These are phyloP conservation scores for Cheilosia vernalis DNA, from an alignment of 2,888 invertebrate genomes.

Conservation along the genomic window DNA sequence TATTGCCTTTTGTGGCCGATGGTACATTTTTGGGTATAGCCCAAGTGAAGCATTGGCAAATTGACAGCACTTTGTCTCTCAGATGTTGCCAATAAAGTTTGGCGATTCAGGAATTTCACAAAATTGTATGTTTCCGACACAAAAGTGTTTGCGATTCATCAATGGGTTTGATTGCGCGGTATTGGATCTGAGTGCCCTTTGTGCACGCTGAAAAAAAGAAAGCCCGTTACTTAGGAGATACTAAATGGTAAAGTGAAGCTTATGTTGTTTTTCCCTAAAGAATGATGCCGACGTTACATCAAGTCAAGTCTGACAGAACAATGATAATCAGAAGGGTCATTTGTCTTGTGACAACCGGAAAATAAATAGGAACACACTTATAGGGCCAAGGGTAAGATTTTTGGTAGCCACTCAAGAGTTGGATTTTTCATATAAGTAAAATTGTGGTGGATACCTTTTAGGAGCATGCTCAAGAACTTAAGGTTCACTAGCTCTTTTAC, in stretches of 20 bases:
- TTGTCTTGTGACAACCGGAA: not conserved
- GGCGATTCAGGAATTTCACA: slow-evolving; percentile 18
- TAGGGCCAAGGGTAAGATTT: too few relatives aligned
- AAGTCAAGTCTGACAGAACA: not conserved
- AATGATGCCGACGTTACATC: not conserved
- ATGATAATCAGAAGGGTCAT: not conserved
- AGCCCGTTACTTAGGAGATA: not conserved
- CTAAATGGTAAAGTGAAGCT: not conserved
- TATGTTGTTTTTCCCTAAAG: not conserved
- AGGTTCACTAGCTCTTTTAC: too few relatives aligned
- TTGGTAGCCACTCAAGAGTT: too few relatives aligned
- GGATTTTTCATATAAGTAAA: too few relatives aligned
- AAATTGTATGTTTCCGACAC: slow-evolving; percentile 3
- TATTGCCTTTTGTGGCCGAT: slow-evolving; percentile 41
- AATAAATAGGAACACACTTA: too few relatives aligned
- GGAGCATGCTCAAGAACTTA: too few relatives aligned
- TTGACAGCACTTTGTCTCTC: slow-evolving; percentile 22
- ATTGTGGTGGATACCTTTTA: too few relatives aligned
- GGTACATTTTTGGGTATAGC: slow-evolving; percentile 6
- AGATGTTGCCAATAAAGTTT: slow-evolving; percentile 21
- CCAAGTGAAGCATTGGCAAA: slow-evolving; percentile 36
- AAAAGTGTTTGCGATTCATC: not conserved
- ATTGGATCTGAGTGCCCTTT: not conserved
- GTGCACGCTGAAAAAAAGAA: not conserved
- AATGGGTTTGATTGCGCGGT: not conserved